Conservation (phyloP, 2,113 vertebrate genomes). For the Gasterosteus nipponicus region DNA sequence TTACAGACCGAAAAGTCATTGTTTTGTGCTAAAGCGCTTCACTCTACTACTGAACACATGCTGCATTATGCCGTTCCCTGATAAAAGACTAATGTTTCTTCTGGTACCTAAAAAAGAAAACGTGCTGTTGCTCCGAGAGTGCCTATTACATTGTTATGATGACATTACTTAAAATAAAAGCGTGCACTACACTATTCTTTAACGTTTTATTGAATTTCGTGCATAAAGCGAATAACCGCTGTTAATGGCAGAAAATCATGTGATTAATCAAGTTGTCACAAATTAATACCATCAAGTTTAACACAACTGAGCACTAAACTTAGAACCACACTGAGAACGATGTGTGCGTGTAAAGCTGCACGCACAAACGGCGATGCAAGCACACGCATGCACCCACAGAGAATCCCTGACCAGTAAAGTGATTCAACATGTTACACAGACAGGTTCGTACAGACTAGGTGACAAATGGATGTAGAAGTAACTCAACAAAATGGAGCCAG, state of each 20-base stretch:
- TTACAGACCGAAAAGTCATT: no score
- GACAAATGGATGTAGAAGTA: constrained; percentile 14
- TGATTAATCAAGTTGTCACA: not conserved
- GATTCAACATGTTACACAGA: constrained; percentile 26
- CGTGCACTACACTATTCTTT: no score
- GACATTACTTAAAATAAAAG: no score
- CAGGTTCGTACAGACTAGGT: constrained; percentile 31
- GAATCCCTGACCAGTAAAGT: constrained; percentile 9
- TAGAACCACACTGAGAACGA: constrained; percentile 22
- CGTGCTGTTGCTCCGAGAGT: no score
- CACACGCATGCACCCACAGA: not conserved
- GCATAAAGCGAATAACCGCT: no score
- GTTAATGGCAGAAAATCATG: no score
- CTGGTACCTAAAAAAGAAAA: no score
- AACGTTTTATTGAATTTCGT: no score
- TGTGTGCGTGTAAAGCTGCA: not conserved
- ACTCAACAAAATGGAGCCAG: constrained; percentile 38
- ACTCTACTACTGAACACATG: no score
- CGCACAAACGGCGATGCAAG: constrained; percentile 16
- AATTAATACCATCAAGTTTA: constrained; percentile 5
- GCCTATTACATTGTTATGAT: no score
- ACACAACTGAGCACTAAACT: constrained; percentile 14
- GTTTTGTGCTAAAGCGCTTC: no score
- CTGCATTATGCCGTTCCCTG: no score
- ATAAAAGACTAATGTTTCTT: not conserved